Base-by-base conservation (phyloP, 2,888 invertebrate genomes). In the Caenorhabditis sp. region DNA sequence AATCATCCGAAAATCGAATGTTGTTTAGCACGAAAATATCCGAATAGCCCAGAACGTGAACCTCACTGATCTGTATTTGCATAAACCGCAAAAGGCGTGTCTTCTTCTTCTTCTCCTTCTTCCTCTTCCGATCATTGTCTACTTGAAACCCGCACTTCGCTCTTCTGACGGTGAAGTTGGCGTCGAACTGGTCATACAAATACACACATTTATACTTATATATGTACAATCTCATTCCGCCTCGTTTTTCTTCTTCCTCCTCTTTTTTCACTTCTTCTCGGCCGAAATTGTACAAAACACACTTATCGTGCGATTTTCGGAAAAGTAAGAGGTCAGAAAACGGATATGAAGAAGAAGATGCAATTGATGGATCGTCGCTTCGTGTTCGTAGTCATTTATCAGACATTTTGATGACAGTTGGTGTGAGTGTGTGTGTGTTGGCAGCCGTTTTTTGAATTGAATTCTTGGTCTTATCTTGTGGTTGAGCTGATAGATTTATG, bases 111-210 rank as follows among this genome's bases (percentile, higher is more conserved):
- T 62, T 50, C 50, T 58, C 32, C 15, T 43, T 30, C 46, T 9
- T 30, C 43, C n/a, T 20, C 1, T 43, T 48, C 27, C 58, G 24
- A 46, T 46, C 2, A 13, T 35, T 9, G 35, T 13, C 9, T 9
- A 35, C 9, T 9, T 3, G 9, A 13, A 35, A 35, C n/a, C n/a
- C n/a, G n/a, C n/a, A n/a, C n/a, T n/a, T n/a, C n/a, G n/a, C 27
- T 39, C 37, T 46, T 61, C 50, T 27, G 22, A 50, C 50, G 24
- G 50, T 62, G 43, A 53, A 52, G 20, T 24, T 37, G 62, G 27
- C 41, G 45, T 39, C 55, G 55, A 65, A 65, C 65, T 65, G 65
- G 65, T 65, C 48, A 48, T 48, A 48, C 48, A 48, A 48, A 48
- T 48, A 27, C 27, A n/a, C n/a, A 48, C 48, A 48, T 48, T 48